phyloP scores from a whole-genome alignment of 2,797 vertebrate species.

The Sebastes nivosus region DNA sequence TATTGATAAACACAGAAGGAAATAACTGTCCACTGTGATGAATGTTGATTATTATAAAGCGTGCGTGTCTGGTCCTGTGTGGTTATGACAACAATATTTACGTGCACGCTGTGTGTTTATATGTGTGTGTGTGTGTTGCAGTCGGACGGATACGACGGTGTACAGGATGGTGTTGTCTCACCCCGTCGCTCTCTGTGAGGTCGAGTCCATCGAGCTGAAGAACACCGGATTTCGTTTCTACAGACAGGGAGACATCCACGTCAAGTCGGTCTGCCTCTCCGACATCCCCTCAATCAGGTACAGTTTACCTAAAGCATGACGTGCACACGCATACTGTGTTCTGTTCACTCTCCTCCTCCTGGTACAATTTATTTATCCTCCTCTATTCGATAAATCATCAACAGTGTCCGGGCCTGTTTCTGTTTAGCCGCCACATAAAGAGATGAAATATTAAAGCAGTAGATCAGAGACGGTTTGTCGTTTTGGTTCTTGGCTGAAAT shows the following conservation, averaged over 20 bases:
- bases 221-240: conserved; percentile 78
- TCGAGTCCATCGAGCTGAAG: conserved; percentile 74
- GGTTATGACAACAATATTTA: neutral
- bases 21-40: conserved; percentile 5
- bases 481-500: neutral
- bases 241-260: conserved; percentile 76
- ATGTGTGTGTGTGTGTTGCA: conserved; percentile 48
- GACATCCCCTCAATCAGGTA: conserved; percentile 73
- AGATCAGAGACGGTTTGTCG: neutral
- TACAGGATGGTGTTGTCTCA: conserved; percentile 75
- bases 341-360: neutral
- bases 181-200: conserved; percentile 71
- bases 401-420: neutral
- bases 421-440: neutral
- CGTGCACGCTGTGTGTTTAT: neutral
- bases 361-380: neutral
- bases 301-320: neutral
- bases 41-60: neutral
- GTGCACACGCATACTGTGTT: neutral
- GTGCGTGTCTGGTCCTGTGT: neutral
- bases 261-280: conserved; percentile 79
- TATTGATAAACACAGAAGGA: neutral
- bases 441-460: neutral
- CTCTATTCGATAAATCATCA: neutral
- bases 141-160: conserved; percentile 45